Conservation (phyloP, 2,113 vertebrate genomes). For the Tenebrosternarchus preto region DNA sequence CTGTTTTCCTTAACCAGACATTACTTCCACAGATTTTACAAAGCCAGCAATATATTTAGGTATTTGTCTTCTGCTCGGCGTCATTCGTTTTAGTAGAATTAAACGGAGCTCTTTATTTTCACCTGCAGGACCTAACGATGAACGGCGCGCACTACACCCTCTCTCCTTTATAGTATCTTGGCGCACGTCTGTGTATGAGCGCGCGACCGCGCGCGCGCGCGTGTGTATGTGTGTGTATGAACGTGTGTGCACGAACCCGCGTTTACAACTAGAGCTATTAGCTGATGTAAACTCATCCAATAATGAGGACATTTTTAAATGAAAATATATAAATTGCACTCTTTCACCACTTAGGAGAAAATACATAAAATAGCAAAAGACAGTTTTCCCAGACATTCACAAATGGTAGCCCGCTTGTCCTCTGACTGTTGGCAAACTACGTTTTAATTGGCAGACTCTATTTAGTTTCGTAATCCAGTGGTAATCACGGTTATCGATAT, state of each 20-base stretch:
- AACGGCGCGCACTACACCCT: not conserved
- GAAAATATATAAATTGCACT: too few species aligned
- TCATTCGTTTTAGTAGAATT: not conserved
- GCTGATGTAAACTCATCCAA: too few species aligned
- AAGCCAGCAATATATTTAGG: conserved; percentile 59
- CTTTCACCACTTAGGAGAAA: too few species aligned
- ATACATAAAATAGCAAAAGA: not conserved
- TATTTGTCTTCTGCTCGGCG: not conserved
- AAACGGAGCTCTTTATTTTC: not conserved
- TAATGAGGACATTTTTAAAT: not conserved
- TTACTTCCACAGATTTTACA: conserved; percentile 70
- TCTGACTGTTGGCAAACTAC: conserved; percentile 48
- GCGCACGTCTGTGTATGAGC: too few species aligned
- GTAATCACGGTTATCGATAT: conserved; percentile 54
- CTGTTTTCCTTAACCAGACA: conserved; percentile 71
- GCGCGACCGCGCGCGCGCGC: too few species aligned
- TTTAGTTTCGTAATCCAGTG: conserved; percentile 52
- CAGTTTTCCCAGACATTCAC: not conserved
- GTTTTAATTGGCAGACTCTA: conserved; percentile 51
- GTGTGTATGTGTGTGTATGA: conserved; percentile 15
- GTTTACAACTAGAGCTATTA: too few species aligned
- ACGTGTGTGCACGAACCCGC: not conserved
- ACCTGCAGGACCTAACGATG: not conserved
- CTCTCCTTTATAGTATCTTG: conserved; percentile 38
- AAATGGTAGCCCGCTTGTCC: conserved; percentile 31